Percentiles rank a stretch among this genome's conserved stretches.
Evolutionary conservation across 2,113 vertebrate genomes (phyloP).

Genomic region (Chloebia gouldiae): DNA sequence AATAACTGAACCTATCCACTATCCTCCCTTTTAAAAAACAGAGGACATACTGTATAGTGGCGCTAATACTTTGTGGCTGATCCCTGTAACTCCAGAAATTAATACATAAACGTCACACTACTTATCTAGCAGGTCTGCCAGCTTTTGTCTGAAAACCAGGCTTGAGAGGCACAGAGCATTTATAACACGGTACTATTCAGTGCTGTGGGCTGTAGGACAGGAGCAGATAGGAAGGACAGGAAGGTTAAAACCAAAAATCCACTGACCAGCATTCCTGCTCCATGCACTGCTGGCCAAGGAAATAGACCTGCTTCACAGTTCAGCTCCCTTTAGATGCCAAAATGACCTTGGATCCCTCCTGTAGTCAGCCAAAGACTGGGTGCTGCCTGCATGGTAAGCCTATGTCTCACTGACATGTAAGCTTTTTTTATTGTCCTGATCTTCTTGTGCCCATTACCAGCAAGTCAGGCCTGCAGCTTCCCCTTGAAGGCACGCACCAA

Average conservation of each 20-base stretch:
- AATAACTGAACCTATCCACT: conserved; percentile 19
- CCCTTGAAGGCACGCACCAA: background rate
- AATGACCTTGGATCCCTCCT: background rate
- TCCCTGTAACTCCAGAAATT: conserved; percentile 37
- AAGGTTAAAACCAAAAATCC: conserved; percentile 16
- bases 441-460: rapidly evolving
- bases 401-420: background rate
- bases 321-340: background rate
- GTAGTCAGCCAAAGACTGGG: background rate
- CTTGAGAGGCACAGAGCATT: background rate
- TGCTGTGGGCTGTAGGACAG: background rate
- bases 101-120: background rate
- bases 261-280: background rate
- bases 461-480: background rate
- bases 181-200: background rate
- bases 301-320: background rate
- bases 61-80: background rate
- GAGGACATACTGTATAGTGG: background rate
- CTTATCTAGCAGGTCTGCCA: background rate
- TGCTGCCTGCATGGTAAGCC: background rate
- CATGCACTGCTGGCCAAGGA: conserved; percentile 41
- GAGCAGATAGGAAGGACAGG: background rate
- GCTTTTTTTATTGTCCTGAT: background rate
- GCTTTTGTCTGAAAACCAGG: background rate
- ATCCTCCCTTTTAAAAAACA: conserved; percentile 26